Evolutionary conservation across 2,113 vertebrate genomes (phyloP).

Genomic region (Anoplopoma fimbria): DNA sequence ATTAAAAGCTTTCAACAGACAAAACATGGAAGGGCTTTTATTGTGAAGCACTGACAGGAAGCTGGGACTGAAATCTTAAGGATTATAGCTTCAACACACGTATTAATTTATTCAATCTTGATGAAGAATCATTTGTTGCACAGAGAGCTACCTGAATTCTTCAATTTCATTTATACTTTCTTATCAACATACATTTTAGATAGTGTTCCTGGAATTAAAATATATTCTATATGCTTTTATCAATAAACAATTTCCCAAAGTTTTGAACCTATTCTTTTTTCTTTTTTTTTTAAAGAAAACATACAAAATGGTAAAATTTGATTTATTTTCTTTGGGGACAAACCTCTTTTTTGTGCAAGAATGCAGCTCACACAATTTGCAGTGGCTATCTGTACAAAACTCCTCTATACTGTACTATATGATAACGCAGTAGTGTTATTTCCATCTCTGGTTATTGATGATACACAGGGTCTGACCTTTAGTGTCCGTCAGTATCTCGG

Average conservation of each 20-base stretch:
- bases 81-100: constrained; percentile 4
- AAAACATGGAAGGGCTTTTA: background rate
- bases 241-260: constrained; percentile 68
- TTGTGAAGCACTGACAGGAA: constrained; percentile 5
- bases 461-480: constrained; percentile 79
- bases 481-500: constrained; percentile 32
- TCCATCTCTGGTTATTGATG: constrained; percentile 49
- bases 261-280: constrained; percentile 49
- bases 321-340: constrained; percentile 78
- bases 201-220: constrained; percentile 72
- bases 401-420: constrained; percentile 27
- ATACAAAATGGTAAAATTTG: constrained; percentile 73
- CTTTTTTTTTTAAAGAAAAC: constrained; percentile 56
- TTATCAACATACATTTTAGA: constrained; percentile 67
- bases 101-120: constrained; percentile 4
- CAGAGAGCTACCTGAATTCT: constrained; percentile 69
- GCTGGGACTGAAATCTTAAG: constrained; percentile 5
- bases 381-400: constrained; percentile 53
- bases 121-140: constrained; percentile 50
- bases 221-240: constrained; percentile 72
- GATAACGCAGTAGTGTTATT: constrained; percentile 50
- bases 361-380: constrained; percentile 54
- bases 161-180: constrained; percentile 58
- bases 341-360: constrained; percentile 67
- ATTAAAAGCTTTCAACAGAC: background rate